A percentile compares a stretch with the other conserved stretches of the same genome.
Conservation (phyloP, 2,113 vertebrate genomes). For the Halichoerus grypus region DNA sequence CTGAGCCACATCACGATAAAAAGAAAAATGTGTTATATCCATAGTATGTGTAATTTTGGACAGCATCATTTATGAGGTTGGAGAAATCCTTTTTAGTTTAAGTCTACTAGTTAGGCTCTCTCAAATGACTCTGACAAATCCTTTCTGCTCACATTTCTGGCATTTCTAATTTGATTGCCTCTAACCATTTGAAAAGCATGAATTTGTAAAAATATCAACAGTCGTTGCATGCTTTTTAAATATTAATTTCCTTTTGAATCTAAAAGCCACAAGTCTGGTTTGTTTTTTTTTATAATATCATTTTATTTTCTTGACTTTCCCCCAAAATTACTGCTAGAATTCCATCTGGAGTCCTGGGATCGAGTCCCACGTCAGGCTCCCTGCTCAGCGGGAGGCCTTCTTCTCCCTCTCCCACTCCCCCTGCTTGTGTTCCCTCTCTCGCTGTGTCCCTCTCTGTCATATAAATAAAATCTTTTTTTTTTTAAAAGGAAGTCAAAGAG, state of each 20-base stretch:
- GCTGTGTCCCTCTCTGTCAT: no score
- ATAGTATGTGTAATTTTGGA: no score
- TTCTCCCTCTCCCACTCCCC: no score
- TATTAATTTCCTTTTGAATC: not conserved
- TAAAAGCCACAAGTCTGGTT: not conserved
- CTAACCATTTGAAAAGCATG: not conserved
- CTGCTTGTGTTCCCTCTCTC: no score
- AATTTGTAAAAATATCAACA: not conserved
- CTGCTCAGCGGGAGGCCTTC: no score
- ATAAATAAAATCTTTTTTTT: no score
- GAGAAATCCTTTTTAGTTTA: not conserved
- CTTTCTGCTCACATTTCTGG: not conserved
- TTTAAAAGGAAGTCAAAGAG: not conserved
- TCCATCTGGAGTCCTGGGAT: not conserved
- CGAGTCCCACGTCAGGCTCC: no score
- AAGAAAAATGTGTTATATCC: not conserved
- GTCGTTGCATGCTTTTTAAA: not conserved
- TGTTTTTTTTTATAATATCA: not conserved
- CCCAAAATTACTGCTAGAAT: not conserved
- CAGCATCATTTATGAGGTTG: not conserved
- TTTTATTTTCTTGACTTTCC: not conserved
- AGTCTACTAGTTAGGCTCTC: not conserved
- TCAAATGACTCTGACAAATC: not conserved
- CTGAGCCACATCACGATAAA: fast-evolving
- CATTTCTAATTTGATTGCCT: not conserved